Base-by-base conservation (phyloP, 2,113 vertebrate genomes). In the Callopanchax toddi region DNA sequence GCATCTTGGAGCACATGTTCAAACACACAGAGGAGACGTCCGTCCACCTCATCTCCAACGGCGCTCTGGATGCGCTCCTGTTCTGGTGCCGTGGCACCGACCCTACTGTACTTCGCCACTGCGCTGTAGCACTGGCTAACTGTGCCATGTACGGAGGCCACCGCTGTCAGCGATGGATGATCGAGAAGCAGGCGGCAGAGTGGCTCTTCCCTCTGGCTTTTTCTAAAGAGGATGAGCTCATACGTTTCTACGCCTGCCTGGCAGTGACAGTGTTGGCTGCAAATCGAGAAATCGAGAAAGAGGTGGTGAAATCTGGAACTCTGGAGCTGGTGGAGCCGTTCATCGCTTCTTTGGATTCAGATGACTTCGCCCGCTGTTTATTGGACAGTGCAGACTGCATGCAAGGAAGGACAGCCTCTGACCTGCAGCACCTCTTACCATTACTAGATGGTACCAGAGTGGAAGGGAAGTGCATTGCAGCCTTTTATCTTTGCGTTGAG, bases 1-100 rank as follows among this genome's bases (percentile, higher is more conserved):
- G 96, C 2, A 97, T 99, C 90, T 86, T 99, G 83, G 96, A 98
- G 87, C 97, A 99, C 91, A 99, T 99, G 97, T 98, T 99, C 94
- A 99, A 99, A 64, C 97, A 99, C 92, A 94, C 94, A 0, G 97
- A 98, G 88, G 96, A 97, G 89, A 99, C 97, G 1, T 97, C 95
- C 2, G 85, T 86, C 49, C 92, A 94, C 77, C 94, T 99, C 42
- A 97, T 99, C 84, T 81, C 88, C 0, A 92, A 95, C 0, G 97
- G 97, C 0, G 97, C 96, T 37, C 88, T 99, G 77, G 97, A 99
- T 3, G 86, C 94, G 0, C 88, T 99, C 66, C 94, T 99, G 17
- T 99, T 91, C 87, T 99, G 97, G 97, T 99, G 97, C 86, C 93
- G 97, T 34, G 92, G 95, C 66, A 97, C 92, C 0, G 97, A 99